These are phyloP conservation scores for Boloria selene DNA, from an alignment of 2,888 invertebrate genomes.

Conservation along the genomic window DNA sequence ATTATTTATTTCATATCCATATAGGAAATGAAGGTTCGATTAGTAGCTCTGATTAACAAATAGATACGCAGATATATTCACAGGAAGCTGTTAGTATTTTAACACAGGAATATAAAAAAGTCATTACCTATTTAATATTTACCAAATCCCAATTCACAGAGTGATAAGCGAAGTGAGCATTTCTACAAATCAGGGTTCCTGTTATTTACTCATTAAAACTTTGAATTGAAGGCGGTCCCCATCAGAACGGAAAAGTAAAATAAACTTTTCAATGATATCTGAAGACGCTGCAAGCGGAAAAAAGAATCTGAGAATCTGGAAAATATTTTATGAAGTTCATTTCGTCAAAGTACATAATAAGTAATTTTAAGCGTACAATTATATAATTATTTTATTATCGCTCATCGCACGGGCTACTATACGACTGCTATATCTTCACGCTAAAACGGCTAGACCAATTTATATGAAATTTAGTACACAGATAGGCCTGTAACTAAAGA, in stretches of 20 bases:
- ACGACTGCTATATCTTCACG: no score
- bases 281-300: constrained; percentile 41
- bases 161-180: constrained; percentile 61
- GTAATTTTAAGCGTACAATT: constrained; percentile 1
- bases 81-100: no score
- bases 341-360: constrained; percentile 15
- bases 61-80: no score
- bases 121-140: constrained; percentile 9
- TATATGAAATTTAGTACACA: no score
- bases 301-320: constrained; percentile 32
- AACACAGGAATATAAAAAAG: neutral
- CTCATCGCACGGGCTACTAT: neutral
- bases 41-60: no score
- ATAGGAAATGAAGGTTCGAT: no score
- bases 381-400: neutral
- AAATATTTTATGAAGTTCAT: constrained; percentile 31
- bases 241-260: constrained; percentile 56
- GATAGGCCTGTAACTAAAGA: no score
- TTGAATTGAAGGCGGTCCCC: constrained; percentile 64
- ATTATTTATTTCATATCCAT: no score
- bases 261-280: constrained; percentile 63
- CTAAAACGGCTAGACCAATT: no score
- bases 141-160: constrained; percentile 42
- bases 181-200: constrained; percentile 57
- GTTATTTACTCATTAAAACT: constrained; percentile 80